Percentiles rank a stretch among this genome's conserved stretches.
Conservation (phyloP, 2,888 invertebrate genomes). For the Achlya flavicornis region DNA sequence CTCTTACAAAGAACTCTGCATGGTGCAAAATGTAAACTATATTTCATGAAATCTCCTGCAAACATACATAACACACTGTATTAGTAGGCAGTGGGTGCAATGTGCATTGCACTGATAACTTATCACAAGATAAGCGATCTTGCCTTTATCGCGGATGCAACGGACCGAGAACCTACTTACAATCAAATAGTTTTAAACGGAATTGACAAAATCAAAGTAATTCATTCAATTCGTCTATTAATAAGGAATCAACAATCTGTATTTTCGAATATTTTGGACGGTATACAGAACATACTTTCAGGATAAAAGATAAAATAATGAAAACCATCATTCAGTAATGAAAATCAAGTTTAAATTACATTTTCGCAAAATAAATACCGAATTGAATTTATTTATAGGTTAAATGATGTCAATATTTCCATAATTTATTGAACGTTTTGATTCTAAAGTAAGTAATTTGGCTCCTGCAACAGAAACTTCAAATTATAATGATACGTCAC, state of each 20-base stretch:
- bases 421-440: too few relatives aligned
- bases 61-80: constrained; percentile 9
- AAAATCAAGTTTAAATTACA: too few relatives aligned
- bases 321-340: too few relatives aligned
- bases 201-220: neutral
- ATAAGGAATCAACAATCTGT: too few relatives aligned
- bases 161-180: constrained; percentile 47
- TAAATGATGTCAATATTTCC: too few relatives aligned
- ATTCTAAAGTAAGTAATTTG: neutral
- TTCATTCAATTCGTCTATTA: neutral
- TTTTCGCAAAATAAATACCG: too few relatives aligned
- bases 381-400: too few relatives aligned
- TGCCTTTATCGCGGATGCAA: constrained; percentile 57
- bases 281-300: too few relatives aligned
- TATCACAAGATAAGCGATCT: constrained; percentile 73
- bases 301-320: too few relatives aligned
- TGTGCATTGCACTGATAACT: constrained; percentile 56
- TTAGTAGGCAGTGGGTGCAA: constrained; percentile 37
- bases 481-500: neutral
- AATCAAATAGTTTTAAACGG: constrained; percentile 16
- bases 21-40: neutral
- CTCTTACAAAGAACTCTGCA: neutral
- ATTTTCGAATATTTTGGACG: too few relatives aligned
- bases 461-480: neutral
- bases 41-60: constrained; percentile 2